phyloP scores from a whole-genome alignment of 2,797 vertebrate species.

The Pangasius macronema region DNA sequence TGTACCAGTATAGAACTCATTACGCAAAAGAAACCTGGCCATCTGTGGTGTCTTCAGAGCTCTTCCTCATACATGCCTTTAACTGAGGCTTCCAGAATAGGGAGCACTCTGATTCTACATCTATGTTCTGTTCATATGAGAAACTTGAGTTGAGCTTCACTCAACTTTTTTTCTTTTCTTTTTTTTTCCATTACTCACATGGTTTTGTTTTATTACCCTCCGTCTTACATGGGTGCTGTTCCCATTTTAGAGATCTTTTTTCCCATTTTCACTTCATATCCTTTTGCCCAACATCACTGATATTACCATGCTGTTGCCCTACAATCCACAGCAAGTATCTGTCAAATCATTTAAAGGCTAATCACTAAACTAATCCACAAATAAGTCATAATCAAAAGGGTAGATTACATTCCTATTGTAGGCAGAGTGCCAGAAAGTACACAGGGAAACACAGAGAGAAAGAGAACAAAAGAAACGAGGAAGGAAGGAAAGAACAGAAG shows the following conservation, averaged over 20 bases:
- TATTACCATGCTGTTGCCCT: background rate
- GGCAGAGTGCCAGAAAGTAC: background rate
- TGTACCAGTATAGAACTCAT: conserved; percentile 45
- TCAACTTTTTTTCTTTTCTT: no score
- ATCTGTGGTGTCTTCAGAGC: conserved; percentile 51
- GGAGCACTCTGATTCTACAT: background rate
- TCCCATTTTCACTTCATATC: background rate
- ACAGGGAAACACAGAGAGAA: conserved; percentile 13
- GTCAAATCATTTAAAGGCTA: background rate
- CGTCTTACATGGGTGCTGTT: background rate
- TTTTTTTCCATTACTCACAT: background rate
- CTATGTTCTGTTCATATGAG: background rate
- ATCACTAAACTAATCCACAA: background rate
- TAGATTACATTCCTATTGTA: background rate
- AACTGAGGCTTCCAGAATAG: background rate
- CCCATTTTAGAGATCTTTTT: background rate
- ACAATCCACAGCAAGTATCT: background rate
- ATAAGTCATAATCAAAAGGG: background rate
- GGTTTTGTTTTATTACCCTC: background rate
- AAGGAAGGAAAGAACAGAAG: background rate
- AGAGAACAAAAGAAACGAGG: background rate
- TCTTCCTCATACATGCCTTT: background rate
- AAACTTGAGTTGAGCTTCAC: background rate
- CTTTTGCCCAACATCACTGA: background rate
- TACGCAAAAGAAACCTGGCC: conserved; percentile 42